A percentile compares a stretch with the other conserved stretches of the same genome.
phyloP scores from a whole-genome alignment of 2,113 vertebrate species.

The Sminthopsis crassicaudata region DNA sequence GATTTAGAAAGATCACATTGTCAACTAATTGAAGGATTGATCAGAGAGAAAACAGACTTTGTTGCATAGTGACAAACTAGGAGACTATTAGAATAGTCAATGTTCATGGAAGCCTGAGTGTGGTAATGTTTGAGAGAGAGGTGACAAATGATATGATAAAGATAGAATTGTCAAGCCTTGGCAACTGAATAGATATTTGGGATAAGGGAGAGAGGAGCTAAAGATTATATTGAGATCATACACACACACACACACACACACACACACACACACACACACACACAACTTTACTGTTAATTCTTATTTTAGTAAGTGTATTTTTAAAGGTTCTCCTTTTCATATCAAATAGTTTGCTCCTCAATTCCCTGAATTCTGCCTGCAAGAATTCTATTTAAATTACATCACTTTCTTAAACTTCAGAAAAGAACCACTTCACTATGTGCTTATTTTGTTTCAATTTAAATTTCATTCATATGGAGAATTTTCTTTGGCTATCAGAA shows the following conservation, averaged over 20 bases:
- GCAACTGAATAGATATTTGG: background rate
- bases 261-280: no score
- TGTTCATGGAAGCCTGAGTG: background rate
- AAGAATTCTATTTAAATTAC: conserved; percentile 64
- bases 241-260: no score
- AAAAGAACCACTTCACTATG: conserved; percentile 40
- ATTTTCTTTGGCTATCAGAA: conserved; percentile 46
- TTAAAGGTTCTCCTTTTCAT: conserved; percentile 55
- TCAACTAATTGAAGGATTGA: background rate
- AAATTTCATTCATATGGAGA: conserved; percentile 51
- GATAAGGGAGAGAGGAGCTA: background rate
- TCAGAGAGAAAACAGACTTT: background rate
- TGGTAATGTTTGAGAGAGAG: background rate
- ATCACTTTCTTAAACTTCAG: conserved; percentile 60
- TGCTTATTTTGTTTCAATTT: conserved; percentile 45
- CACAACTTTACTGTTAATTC: conserved; percentile 62
- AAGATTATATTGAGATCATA: background rate
- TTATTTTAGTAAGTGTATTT: conserved; percentile 47
- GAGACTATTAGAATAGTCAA: background rate
- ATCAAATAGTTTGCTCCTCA: conserved; percentile 43
- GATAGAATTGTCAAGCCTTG: background rate
- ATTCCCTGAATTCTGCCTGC: conserved; percentile 50
- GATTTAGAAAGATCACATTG: background rate
- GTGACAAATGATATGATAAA: background rate
- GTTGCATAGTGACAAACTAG: background rate